phyloP scores from a whole-genome alignment of 2,888 invertebrate species.

The Alitta virens region DNA sequence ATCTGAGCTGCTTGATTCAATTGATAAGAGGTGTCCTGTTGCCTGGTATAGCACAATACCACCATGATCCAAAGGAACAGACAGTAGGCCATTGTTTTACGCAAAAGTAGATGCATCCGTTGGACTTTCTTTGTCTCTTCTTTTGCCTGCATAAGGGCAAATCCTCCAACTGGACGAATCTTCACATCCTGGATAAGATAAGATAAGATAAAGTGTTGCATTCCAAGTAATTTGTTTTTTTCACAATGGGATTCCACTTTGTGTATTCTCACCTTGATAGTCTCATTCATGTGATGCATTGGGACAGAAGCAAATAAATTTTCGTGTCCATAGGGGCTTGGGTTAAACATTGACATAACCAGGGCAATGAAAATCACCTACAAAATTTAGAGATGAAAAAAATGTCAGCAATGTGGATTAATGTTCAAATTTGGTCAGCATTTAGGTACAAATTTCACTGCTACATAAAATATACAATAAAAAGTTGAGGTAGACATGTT shows the following conservation, averaged over 20 bases:
- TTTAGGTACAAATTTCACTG: too few relatives aligned
- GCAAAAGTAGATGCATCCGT: slow-evolving; percentile 41
- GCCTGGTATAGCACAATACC: slow-evolving; percentile 38
- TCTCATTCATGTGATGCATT: neutral
- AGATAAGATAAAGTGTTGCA: too few relatives aligned
- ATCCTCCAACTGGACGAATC: slow-evolving; percentile 46
- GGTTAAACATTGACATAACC: too few relatives aligned
- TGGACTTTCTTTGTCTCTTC: slow-evolving; percentile 42
- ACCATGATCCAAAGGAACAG: slow-evolving; percentile 40
- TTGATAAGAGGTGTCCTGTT: slow-evolving; percentile 30
- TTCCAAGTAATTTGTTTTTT: too few relatives aligned
- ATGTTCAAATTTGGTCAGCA: too few relatives aligned
- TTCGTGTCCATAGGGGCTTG: too few relatives aligned
- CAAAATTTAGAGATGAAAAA: too few relatives aligned
- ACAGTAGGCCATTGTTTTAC: slow-evolving; percentile 39
- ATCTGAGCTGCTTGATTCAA: slow-evolving; percentile 32
- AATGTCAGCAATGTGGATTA: too few relatives aligned
- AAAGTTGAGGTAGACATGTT: too few relatives aligned
- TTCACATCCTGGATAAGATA: slow-evolving; percentile 37
- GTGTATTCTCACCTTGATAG: neutral
- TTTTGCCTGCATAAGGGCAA: slow-evolving; percentile 44
- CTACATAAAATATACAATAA: too few relatives aligned
- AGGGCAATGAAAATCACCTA: too few relatives aligned
- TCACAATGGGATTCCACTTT: too few relatives aligned
- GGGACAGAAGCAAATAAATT: neutral